Base-by-base conservation (phyloP, 2,888 invertebrate genomes). In the Caenorhabditis sp. region DNA sequence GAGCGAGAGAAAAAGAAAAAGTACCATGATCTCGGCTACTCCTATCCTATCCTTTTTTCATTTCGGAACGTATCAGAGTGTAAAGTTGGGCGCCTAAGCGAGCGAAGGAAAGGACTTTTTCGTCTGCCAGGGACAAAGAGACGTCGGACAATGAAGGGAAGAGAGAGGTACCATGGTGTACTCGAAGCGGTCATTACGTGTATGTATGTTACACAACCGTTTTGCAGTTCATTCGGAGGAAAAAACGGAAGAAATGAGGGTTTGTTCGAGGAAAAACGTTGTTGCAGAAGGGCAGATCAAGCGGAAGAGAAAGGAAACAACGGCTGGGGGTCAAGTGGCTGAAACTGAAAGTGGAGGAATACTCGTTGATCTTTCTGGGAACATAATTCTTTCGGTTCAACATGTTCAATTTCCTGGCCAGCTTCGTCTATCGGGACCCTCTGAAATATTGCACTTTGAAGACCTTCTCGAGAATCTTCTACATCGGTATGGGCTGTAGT, bases 161-260 rank as follows among this genome's bases (percentile, higher is more conserved):
- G n/a, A n/a, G n/a, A n/a, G n/a, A n/a, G n/a, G n/a, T n/a, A n/a
- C n/a, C n/a, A n/a, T n/a, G 37, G 45, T 65, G 65, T 66, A 58
- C 66, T 58, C 48, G 48, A 56, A 56, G 37, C 48, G 66, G 66
- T 56, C 66, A 66, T 66, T 66, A 66, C 50, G 41, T 55, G 50
- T 35, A 41, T 58, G 35, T 43, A 26, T 52, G 22, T 56, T 68
- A 68, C 65, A 63, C 63, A 46, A 27, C 45, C 55, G 26, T 45
- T 43, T 63, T 53, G 59, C 35, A 48, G 59, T 52, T 62, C 17
- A 50, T 30, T 53, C 30, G 22, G 46, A 20, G 46, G 20, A 32
- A 43, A 24, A 43, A 17, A 32, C 13, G 20, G 30, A 32, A 11
- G n/a, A 9, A 22, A 46, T 26, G 46, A 46, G 26, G 37, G 48